phyloP scores from a whole-genome alignment of 1,140 invertebrate genomes.

The Bombus affinis region DNA sequence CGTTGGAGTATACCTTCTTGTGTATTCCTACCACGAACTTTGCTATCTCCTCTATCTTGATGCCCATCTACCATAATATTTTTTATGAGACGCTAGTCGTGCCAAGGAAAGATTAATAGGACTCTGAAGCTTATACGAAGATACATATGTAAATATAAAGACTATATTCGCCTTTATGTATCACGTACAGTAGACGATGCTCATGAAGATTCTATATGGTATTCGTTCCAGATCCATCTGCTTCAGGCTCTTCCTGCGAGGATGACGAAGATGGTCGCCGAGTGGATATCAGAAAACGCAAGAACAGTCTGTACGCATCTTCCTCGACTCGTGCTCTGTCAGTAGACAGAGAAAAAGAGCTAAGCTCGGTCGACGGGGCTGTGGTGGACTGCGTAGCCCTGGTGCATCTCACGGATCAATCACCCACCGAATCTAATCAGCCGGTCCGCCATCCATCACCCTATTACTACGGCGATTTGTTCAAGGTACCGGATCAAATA shows the following conservation, averaged over 20 bases:
- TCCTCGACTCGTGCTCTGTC: constrained; percentile 48
- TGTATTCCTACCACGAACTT: not conserved
- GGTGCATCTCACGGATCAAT: constrained; percentile 77
- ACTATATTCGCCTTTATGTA: not conserved
- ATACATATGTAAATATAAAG: not conserved
- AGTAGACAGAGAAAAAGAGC: constrained; percentile 53
- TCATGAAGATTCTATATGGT: not conserved
- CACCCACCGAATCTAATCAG: constrained; percentile 79
- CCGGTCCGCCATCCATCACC: constrained; percentile 87
- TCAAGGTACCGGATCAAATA: constrained; percentile 81
- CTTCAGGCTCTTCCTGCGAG: constrained; percentile 76
- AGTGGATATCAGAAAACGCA: constrained; percentile 64
- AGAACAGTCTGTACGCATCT: constrained; percentile 65
- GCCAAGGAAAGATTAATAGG: not conserved
- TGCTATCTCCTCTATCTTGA: not conserved
- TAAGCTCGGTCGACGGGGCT: constrained; percentile 59
- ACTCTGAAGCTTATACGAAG: not conserved
- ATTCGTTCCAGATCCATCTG: constrained; percentile 74
- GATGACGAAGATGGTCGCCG: constrained; percentile 72
- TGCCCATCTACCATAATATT: not conserved
- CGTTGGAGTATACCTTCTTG: not conserved
- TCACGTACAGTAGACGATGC: not conserved
- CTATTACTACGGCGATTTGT: constrained; percentile 90
- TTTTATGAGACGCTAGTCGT: not conserved
- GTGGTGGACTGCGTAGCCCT: constrained; percentile 76